phyloP scores from a whole-genome alignment of 2,113 vertebrate species.

The Garra rufa region DNA sequence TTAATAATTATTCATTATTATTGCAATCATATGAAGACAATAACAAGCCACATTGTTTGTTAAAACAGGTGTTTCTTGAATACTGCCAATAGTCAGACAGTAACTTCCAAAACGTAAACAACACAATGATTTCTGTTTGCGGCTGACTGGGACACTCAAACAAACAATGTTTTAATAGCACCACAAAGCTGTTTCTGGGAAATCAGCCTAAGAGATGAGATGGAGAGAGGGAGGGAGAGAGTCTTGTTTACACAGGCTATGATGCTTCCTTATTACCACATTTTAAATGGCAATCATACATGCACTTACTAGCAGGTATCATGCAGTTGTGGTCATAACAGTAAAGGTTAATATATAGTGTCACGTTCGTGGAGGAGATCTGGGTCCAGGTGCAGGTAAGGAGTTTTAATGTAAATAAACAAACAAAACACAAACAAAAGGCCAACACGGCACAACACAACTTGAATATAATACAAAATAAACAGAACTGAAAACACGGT shows the following conservation, averaged over 20 bases:
- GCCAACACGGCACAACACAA: too few species aligned
- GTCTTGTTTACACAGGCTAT: not conserved
- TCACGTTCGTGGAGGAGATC: too few species aligned
- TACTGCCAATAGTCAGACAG: not conserved
- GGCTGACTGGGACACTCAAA: not conserved
- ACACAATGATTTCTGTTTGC: not conserved
- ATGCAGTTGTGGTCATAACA: not conserved
- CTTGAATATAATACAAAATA: too few species aligned
- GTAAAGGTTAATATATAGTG: not conserved
- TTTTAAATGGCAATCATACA: not conserved
- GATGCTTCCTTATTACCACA: constrained; percentile 1
- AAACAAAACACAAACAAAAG: too few species aligned
- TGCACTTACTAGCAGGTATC: not conserved
- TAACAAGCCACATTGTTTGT: not conserved
- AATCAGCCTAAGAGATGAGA: not conserved
- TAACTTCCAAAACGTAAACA: not conserved
- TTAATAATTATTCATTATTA: not conserved
- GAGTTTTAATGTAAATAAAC: too few species aligned
- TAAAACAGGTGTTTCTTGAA: not conserved
- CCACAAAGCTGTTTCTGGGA: not conserved
- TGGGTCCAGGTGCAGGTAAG: too few species aligned
- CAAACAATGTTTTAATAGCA: not conserved
- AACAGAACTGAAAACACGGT: too few species aligned
- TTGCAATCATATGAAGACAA: not conserved
- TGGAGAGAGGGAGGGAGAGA: not conserved